Evolutionary conservation across 1,140 invertebrate species (phyloP), one percentile per base, ranked within the genome.

Genomic region (Drosophila nannoptera): DNA sequence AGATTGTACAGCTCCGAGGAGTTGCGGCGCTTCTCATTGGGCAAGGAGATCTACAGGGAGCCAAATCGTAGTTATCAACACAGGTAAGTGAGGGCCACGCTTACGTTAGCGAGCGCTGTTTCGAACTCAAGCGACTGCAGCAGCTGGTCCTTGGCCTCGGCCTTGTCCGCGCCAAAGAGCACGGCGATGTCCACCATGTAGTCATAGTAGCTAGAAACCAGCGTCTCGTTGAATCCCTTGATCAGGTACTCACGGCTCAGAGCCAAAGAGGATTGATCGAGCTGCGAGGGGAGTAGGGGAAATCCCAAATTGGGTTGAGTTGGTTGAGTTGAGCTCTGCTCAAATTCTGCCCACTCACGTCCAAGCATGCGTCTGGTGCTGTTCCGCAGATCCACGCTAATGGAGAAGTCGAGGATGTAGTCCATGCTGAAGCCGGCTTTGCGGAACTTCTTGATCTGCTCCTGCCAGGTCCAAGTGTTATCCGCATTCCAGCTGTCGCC

Each of bases 391-490:
- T 98, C 96, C 6, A 96, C 94, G 4, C 94, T 93, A 56, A 98
- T 94, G 36, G 95, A 96, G 74, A 98, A 96, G 80, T 97, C 96
- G n/a, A 99, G 92, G 82, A 98, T 94, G 84, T 98, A 97, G 89
- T 97, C 96, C 42, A 96, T 94, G 5, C 95, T 96, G 87, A 96
- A 97, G 4, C 97, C 97, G 5, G 92, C 90, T 50, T 91, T 90
- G 14, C 95, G 91, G 90, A 96, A 97, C 59, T 92, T 94, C 90
- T 95, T 96, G 4, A 97, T 93, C 7, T 94, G 94, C 66, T 96
- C 91, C 76, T 93, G 94, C 96, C 96, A 98, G 46, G 93, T 92
- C 89, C 95, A 97, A 32, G 90, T 90, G 2, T 91, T 87, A 16
- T 92, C 92, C 0, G 92, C 91, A 60, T 94, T 91, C 97, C 97